A percentile compares a stretch with the other conserved stretches of the same genome.
Conservation (phyloP, 2,113 vertebrate genomes). For the Pristiophorus japonicus region DNA sequence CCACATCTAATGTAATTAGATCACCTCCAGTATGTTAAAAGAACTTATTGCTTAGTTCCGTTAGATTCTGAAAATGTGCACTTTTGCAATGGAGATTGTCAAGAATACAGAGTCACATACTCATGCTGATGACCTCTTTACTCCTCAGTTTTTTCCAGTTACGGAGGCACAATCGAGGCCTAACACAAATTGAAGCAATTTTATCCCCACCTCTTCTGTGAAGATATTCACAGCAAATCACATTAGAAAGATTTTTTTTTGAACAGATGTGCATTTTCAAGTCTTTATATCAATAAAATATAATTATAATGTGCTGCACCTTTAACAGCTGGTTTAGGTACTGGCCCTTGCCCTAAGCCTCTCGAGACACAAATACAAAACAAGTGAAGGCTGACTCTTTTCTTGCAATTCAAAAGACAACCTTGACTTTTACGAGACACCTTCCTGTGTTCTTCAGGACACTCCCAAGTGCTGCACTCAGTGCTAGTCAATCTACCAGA, state of each 20-base stretch:
- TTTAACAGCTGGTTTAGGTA: not conserved
- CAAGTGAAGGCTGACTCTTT: not conserved
- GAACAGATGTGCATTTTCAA: not conserved
- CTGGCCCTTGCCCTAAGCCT: too few species aligned
- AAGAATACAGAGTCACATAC: too few species aligned
- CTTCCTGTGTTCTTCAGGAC: not conserved
- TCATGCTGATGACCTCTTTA: too few species aligned
- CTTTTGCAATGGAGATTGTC: too few species aligned
- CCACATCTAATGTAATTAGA: not conserved
- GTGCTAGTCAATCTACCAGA: not conserved
- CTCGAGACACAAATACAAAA: too few species aligned
- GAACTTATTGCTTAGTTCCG: not conserved
- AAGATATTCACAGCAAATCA: too few species aligned
- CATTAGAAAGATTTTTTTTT: not conserved
- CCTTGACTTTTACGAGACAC: not conserved
- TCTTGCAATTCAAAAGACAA: not conserved
- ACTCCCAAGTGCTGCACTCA: not conserved
- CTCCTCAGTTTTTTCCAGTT: too few species aligned
- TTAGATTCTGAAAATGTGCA: not conserved
- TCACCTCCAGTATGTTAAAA: not conserved
- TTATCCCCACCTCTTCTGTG: too few species aligned
- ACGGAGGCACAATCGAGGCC: not conserved
- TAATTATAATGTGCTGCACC: not conserved
- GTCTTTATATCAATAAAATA: not conserved
- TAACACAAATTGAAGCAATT: not conserved